These are phyloP conservation scores for Chinchilla lanigera DNA, from an alignment of 2,113 vertebrate genomes.

Conservation along the genomic window DNA sequence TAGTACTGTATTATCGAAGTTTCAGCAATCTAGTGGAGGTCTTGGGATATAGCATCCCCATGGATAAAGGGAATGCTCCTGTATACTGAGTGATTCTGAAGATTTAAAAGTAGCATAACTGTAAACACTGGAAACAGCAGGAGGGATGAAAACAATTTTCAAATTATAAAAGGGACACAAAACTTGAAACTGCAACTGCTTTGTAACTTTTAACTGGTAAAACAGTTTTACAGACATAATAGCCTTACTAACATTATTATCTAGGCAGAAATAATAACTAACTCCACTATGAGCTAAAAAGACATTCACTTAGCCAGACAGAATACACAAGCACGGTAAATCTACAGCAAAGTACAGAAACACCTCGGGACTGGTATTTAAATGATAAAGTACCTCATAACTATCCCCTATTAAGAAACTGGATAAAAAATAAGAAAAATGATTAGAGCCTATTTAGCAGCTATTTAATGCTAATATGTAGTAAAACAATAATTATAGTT, in stretches of 20 bases:
- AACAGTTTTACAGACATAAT: neutral
- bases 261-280: neutral
- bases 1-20: neutral
- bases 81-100: neutral
- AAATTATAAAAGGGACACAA: neutral
- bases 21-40: neutral
- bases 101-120: neutral
- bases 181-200: neutral
- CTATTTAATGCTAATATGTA: constrained; percentile 35
- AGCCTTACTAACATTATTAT: neutral
- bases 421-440: constrained; percentile 49
- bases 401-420: neutral
- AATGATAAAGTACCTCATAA: neutral
- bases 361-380: neutral
- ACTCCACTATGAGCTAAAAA: neutral
- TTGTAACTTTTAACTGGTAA: neutral
- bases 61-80: neutral
- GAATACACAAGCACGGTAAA: neutral
- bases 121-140: neutral
- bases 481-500: constrained; percentile 41
- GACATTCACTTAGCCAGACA: neutral
- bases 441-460: neutral
- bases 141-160: constrained; percentile 17
- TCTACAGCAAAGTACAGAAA: neutral
- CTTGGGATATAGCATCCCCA: neutral